These are phyloP conservation scores for Phyllotreta striolata DNA, from an alignment of 2,888 invertebrate species.

Conservation along the genomic window DNA sequence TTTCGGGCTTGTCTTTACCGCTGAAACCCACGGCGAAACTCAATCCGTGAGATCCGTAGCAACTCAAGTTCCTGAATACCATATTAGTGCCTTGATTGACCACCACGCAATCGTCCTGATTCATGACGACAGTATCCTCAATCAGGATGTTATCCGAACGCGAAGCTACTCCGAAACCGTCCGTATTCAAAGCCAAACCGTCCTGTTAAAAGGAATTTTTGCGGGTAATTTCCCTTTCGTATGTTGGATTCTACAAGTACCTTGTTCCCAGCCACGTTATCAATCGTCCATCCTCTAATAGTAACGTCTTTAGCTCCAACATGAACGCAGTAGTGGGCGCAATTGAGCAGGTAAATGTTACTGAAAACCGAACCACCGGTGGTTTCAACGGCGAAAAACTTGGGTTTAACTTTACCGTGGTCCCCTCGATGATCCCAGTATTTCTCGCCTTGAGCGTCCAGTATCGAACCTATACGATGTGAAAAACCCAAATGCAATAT, in stretches of 20 bases:
- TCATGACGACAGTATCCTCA: constrained; percentile 27
- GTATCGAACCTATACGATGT: constrained; percentile 20
- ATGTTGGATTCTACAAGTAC: too few species aligned
- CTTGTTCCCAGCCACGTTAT: constrained; percentile 37
- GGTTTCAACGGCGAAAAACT: constrained; percentile 41
- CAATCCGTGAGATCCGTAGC: constrained; percentile 35
- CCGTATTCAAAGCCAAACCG: constrained; percentile 36
- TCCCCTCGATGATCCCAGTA: constrained; percentile 45
- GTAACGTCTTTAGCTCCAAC: constrained; percentile 38
- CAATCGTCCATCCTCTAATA: constrained; percentile 37
- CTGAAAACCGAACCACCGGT: constrained; percentile 38
- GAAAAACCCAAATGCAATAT: not conserved
- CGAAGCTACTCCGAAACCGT: constrained; percentile 27
- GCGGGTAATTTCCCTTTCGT: too few species aligned
- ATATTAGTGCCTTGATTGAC: constrained; percentile 30
- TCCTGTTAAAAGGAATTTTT: too few species aligned
- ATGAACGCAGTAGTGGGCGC: constrained; percentile 42
- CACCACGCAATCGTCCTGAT: constrained; percentile 36
- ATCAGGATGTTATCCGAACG: constrained; percentile 29
- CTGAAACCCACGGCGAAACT: constrained; percentile 26
- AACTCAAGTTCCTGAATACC: constrained; percentile 27
- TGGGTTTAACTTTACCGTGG: constrained; percentile 40
- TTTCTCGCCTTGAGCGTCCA: constrained; percentile 36
- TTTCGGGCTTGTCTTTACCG: constrained; percentile 10
- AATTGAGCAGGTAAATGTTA: constrained; percentile 41